Percentiles rank a stretch among this genome's conserved stretches.
phyloP scores from a whole-genome alignment of 2,888 invertebrate genomes.

The Agrotis puta region DNA sequence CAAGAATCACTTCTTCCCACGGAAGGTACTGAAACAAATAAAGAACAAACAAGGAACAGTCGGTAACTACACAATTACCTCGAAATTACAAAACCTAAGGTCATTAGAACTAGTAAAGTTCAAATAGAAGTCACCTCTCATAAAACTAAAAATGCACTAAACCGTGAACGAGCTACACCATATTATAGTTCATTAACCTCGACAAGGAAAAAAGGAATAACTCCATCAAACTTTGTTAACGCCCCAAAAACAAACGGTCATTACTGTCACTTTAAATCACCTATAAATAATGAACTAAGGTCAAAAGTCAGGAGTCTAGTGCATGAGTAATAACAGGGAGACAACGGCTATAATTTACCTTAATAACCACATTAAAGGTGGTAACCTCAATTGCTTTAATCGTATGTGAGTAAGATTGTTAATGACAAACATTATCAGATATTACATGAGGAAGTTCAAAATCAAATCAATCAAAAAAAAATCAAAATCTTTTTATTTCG shows the following conservation, averaged over 20 bases:
- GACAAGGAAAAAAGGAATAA: not conserved
- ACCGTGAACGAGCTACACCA: conserved; percentile 1
- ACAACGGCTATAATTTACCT: conserved; percentile 36
- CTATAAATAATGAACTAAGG: conserved; percentile 29
- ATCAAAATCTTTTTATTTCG: too few relatives aligned
- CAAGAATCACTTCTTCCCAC: not conserved
- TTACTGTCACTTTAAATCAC: conserved; percentile 34
- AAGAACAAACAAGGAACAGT: not conserved
- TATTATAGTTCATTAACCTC: not conserved
- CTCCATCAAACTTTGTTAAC: conserved; percentile 7
- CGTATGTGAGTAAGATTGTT: conserved; percentile 19
- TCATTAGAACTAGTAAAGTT: not conserved
- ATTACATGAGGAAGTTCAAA: conserved; percentile 16
- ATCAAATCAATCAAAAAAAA: too few relatives aligned
- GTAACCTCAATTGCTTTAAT: conserved; percentile 45
- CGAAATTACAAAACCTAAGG: not conserved
- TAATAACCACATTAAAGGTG: conserved; percentile 43
- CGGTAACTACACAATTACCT: not conserved
- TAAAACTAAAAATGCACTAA: conserved; percentile 12
- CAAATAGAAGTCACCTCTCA: conserved; percentile 3
- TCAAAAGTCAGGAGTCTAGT: conserved; percentile 36
- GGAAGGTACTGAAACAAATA: not conserved
- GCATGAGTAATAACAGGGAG: conserved; percentile 39
- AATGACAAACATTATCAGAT: conserved; percentile 29
- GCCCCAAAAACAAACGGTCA: conserved; percentile 18